Percentiles rank a stretch among this genome's conserved stretches.
Conservation (phyloP, 2,797 vertebrate species). For the Neosalanx taihuensis region DNA sequence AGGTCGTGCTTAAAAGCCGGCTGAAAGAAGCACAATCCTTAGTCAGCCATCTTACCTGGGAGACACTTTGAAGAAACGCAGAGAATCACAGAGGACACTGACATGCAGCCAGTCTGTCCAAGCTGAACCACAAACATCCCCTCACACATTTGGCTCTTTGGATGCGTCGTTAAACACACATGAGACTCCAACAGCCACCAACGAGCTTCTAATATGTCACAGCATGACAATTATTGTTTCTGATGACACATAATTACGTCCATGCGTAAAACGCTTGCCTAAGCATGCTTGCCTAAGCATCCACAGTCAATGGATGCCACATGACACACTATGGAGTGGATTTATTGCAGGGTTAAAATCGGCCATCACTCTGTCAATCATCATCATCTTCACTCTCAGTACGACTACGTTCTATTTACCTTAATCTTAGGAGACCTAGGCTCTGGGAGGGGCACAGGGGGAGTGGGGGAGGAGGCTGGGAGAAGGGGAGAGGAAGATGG, state of each 20-base stretch:
- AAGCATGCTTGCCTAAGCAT: not conserved
- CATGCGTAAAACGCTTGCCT: not conserved
- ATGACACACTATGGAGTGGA: not conserved
- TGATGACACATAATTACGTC: not conserved
- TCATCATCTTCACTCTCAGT: conserved; percentile 26
- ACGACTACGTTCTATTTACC: conserved; percentile 75
- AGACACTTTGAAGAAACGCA: conserved; percentile 1
- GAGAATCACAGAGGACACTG: not conserved
- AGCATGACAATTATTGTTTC: not conserved
- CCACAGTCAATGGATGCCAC: conserved; percentile 4
- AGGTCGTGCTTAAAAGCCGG: conserved; percentile 81
- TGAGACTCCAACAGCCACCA: not conserved
- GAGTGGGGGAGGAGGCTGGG: conserved; percentile 69
- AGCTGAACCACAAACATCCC: too few species aligned
- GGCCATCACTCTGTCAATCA: conserved; percentile 19
- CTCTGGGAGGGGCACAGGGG: conserved; percentile 71
- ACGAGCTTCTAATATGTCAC: conserved; percentile 1
- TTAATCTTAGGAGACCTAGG: conserved; percentile 80
- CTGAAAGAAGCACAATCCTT: conserved; percentile 84
- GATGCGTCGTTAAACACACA: not conserved
- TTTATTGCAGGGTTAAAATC: conserved; percentile 7
- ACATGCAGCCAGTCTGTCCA: not conserved
- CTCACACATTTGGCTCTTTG: too few species aligned
- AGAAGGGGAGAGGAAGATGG: conserved; percentile 53
- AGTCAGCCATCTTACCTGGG: conserved; percentile 16